Percentiles rank a stretch among this genome's conserved stretches.
These are phyloP conservation scores for Halcyon chelicuti DNA, from an alignment of 2,797 vertebrate species.

Conservation along the genomic window DNA sequence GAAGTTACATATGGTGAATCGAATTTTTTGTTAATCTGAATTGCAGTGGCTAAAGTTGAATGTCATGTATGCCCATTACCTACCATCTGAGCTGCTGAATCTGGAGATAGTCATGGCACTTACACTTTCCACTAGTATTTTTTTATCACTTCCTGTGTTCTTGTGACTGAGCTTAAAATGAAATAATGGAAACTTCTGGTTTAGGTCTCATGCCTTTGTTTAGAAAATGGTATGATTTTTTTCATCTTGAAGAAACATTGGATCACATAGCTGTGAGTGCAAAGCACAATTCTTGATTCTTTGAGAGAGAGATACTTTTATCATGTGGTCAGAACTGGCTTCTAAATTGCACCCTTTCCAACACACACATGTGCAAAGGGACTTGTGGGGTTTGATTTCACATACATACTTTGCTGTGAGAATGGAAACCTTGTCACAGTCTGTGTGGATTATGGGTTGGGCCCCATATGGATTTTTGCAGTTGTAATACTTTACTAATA, in stretches of 20 bases:
- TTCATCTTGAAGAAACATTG: not conserved
- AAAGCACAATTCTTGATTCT: not conserved
- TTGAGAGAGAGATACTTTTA: fast-evolving
- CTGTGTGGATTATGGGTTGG: not conserved
- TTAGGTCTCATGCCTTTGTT: not conserved
- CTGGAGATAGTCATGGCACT: not conserved
- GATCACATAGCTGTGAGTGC: not conserved
- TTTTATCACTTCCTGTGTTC: not conserved
- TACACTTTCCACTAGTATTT: not conserved
- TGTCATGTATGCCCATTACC: not conserved
- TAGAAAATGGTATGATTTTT: not conserved
- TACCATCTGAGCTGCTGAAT: not conserved
- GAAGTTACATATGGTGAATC: not conserved
- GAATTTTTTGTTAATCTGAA: not conserved
- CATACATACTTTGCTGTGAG: not conserved
- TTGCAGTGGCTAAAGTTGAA: not conserved
- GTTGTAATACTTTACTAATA: not conserved
- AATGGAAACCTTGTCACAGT: not conserved
- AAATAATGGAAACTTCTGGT: not conserved
- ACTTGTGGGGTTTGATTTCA: not conserved
- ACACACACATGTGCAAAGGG: fast-evolving
- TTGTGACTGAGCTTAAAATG: not conserved
- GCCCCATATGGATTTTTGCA: not conserved
- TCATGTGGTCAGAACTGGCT: not conserved
- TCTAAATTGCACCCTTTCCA: not conserved